phyloP scores from a whole-genome alignment of 2,888 invertebrate species.

The Falcaria lacertinaria region DNA sequence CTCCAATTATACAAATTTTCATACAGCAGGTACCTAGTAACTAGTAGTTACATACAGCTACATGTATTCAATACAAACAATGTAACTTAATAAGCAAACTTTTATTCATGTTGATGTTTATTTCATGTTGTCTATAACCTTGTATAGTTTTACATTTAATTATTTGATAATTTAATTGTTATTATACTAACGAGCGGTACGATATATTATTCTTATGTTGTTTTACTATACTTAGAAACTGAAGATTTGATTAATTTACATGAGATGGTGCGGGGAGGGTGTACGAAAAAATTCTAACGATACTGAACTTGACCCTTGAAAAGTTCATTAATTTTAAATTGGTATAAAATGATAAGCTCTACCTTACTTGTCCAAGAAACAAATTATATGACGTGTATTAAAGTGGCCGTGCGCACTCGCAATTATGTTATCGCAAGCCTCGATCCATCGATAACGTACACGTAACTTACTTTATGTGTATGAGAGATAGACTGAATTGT shows the following conservation, averaged over 20 bases:
- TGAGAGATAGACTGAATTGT: slow-evolving; percentile 34
- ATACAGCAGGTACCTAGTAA: neutral
- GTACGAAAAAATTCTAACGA: no score
- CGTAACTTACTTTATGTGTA: slow-evolving; percentile 25
- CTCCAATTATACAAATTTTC: neutral
- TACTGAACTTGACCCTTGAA: no score
- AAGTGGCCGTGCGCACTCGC: neutral
- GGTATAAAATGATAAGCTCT: no score
- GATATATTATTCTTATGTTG: slow-evolving; percentile 15
- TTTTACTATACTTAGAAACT: no score
- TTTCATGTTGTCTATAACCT: slow-evolving; percentile 17
- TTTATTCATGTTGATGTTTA: slow-evolving; percentile 14
- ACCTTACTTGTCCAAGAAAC: no score
- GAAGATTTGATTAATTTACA: no score
- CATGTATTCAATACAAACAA: slow-evolving; percentile 10
- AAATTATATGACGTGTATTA: slow-evolving; percentile 4
- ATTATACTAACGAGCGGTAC: slow-evolving; percentile 13
- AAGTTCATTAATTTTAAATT: no score
- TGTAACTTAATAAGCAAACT: neutral
- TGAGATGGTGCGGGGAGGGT: no score
- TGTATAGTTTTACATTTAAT: slow-evolving; percentile 13
- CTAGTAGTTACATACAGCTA: slow-evolving; percentile 1
- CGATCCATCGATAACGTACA: slow-evolving; percentile 20
- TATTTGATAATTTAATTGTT: slow-evolving; percentile 20
- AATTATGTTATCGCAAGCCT: neutral